A percentile compares a stretch with the other conserved stretches of the same genome.
Conservation (phyloP, 2,797 vertebrate species). For the Coranthus polyacanthus region DNA sequence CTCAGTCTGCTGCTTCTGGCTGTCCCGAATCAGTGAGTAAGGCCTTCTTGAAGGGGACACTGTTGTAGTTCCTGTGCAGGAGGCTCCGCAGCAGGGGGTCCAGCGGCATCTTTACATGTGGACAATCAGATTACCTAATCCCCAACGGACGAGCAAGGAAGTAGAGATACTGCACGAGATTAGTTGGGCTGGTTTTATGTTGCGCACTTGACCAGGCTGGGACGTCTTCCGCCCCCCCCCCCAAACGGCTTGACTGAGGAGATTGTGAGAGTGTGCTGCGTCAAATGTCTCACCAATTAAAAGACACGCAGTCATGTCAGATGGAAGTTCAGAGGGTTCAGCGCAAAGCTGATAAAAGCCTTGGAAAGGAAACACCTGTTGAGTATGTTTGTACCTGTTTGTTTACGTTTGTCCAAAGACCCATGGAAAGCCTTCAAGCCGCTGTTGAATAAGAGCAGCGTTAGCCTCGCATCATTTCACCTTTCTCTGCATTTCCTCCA, state of each 20-base stretch:
- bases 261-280: slow-evolving; percentile 48
- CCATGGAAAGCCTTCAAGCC: not conserved
- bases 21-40: slow-evolving; percentile 15
- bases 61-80: slow-evolving; percentile 34
- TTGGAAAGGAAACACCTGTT: slow-evolving; percentile 37
- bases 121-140: slow-evolving; percentile 70
- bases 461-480: not conserved
- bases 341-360: slow-evolving; percentile 51
- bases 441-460: too few species aligned
- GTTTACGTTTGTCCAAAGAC: slow-evolving; percentile 17
- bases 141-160: slow-evolving; percentile 26
- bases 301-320: slow-evolving; percentile 5
- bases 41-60: slow-evolving; percentile 1
- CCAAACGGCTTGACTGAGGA: slow-evolving; percentile 41
- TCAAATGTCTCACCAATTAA: slow-evolving; percentile 43
- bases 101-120: slow-evolving; percentile 44
- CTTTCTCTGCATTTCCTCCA: not conserved
- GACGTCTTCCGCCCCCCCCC: slow-evolving; percentile 62
- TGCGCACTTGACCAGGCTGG: slow-evolving; percentile 11
- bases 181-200: slow-evolving; percentile 46
- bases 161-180: slow-evolving; percentile 56
- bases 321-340: slow-evolving; percentile 35
- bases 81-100: slow-evolving; percentile 31
- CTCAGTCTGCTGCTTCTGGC: not conserved
- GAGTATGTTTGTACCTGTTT: slow-evolving; percentile 2